Evolutionary conservation across 2,888 invertebrate species (phyloP).

Genomic region (Lamellibrachia satsuma): DNA sequence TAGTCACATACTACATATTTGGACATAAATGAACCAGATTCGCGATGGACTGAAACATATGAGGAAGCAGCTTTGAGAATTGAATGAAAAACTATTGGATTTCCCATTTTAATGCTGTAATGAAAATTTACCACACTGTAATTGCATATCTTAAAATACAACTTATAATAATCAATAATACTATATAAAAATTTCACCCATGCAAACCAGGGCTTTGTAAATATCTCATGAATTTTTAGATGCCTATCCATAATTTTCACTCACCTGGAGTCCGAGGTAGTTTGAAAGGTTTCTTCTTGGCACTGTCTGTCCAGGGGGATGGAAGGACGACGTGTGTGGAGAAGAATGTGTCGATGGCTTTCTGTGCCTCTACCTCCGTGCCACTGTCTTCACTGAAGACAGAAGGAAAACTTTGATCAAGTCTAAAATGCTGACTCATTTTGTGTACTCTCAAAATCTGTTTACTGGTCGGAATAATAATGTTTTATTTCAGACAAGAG

Average conservation of each 20-base stretch:
- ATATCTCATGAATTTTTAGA: not conserved
- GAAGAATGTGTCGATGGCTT: conserved; percentile 59
- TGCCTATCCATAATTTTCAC: not conserved
- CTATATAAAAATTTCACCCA: not conserved
- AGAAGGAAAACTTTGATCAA: not conserved
- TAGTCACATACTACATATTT: no score
- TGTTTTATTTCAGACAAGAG: no score
- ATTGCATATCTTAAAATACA: no score
- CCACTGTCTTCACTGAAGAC: conserved; percentile 48
- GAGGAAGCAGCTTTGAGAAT: no score
- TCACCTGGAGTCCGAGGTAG: conserved; percentile 37
- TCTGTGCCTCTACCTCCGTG: conserved; percentile 55
- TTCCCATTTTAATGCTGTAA: no score
- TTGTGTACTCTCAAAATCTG: no score
- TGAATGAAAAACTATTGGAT: no score
- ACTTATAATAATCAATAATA: no score
- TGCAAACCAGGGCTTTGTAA: not conserved
- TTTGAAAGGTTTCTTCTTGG: conserved; percentile 27
- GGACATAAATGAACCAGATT: no score
- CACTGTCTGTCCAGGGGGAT: conserved; percentile 54
- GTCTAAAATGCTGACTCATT: not conserved
- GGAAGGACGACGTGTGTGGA: conserved; percentile 55
- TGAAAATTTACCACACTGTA: no score
- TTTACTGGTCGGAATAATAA: no score
- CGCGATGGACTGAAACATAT: no score